Conservation (phyloP, 1,140 invertebrate genomes). For the Papilio polyxenes region DNA sequence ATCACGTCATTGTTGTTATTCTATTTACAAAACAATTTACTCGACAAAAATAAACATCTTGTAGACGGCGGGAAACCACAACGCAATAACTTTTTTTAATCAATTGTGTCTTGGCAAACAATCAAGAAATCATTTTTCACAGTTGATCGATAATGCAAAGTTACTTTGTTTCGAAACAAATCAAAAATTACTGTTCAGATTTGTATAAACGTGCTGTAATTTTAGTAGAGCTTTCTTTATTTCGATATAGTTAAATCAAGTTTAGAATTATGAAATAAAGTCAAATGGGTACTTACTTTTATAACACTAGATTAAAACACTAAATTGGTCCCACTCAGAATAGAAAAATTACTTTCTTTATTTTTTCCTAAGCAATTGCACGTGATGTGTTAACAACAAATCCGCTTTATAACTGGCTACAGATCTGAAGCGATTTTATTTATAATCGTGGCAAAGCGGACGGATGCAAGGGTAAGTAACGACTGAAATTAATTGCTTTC, state of each 20-base stretch:
- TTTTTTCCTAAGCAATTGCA: neutral
- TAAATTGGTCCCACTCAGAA: neutral
- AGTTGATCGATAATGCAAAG: conserved; percentile 40
- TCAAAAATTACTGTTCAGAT: conserved; percentile 28
- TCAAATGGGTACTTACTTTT: neutral
- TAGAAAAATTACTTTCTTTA: neutral
- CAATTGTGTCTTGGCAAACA: conserved; percentile 68
- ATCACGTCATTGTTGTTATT: conserved; percentile 34
- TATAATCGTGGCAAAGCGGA: conserved; percentile 64
- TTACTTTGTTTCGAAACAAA: conserved; percentile 34
- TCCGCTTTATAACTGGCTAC: conserved; percentile 62
- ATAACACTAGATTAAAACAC: neutral
- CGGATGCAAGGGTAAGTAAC: conserved; percentile 60
- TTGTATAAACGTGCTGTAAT: neutral
- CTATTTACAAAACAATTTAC: conserved; percentile 39
- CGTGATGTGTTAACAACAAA: conserved; percentile 22
- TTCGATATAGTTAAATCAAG: neutral
- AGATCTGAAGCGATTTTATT: conserved; percentile 61
- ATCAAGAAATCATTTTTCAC: conserved; percentile 67
- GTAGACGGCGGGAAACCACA: conserved; percentile 59
- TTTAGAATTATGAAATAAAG: neutral
- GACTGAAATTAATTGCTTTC: conserved; percentile 75
- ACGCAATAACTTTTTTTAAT: conserved; percentile 69
- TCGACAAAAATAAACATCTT: conserved; percentile 63
- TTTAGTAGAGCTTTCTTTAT: neutral